phyloP scores from a whole-genome alignment of 2,797 vertebrate genomes.

The Glossophaga mutica region DNA sequence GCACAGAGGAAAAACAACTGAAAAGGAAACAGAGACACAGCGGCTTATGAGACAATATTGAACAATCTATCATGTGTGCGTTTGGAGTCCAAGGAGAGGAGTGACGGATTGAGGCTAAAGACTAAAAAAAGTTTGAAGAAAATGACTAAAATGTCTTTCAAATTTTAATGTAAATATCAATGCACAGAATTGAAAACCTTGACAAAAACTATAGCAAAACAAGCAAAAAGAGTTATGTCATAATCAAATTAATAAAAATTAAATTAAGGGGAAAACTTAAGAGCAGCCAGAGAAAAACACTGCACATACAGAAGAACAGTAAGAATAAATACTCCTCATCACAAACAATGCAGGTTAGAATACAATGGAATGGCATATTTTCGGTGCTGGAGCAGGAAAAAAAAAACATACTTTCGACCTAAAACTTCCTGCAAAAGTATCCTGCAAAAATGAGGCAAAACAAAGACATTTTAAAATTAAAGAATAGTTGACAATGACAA shows the following conservation, averaged over 20 bases:
- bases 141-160: neutral
- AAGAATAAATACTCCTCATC: neutral
- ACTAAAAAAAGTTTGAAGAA: neutral
- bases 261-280: neutral
- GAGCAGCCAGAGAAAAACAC: neutral
- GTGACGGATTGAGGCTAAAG: neutral
- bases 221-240: neutral
- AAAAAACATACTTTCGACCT: neutral
- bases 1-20: neutral
- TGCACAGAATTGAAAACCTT: neutral
- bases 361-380: neutral
- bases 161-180: neutral
- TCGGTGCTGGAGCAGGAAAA: neutral
- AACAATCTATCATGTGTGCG: neutral
- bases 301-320: neutral
- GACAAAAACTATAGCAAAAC: neutral
- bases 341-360: neutral
- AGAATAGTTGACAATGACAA: neutral
- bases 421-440: neutral
- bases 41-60: neutral
- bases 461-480: neutral
- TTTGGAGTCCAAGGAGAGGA: neutral
- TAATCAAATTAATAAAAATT: neutral
- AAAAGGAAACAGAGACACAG: neutral
- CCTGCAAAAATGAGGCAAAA: neutral